phyloP scores from a whole-genome alignment of 1,140 invertebrate genomes.

The Rhagoletis zephyria region DNA sequence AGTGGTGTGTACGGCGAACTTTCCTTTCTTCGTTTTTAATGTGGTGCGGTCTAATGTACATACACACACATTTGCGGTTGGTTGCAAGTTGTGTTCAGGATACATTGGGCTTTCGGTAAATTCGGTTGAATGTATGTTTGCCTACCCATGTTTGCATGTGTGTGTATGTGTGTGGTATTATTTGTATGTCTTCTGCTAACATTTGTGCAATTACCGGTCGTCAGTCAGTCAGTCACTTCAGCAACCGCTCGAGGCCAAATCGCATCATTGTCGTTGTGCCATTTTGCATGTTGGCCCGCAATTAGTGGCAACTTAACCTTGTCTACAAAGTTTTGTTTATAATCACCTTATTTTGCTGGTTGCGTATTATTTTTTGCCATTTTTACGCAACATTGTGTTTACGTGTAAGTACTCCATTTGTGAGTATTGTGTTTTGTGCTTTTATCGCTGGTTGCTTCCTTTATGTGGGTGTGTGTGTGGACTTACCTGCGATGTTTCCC shows the following conservation, averaged over 20 bases:
- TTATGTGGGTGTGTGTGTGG: background rate
- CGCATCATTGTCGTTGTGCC: constrained; percentile 51
- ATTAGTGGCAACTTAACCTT: constrained; percentile 56
- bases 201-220: constrained; percentile 38
- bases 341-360: constrained; percentile 1
- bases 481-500: too few relatives aligned
- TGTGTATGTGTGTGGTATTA: background rate
- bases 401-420: background rate
- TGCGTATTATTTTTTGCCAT: background rate
- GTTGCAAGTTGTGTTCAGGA: background rate
- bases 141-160: background rate
- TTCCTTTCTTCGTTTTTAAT: too few relatives aligned
- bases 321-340: constrained; percentile 25
- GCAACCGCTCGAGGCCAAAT: background rate
- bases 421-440: background rate
- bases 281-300: constrained; percentile 60
- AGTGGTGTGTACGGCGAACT: too few relatives aligned
- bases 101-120: background rate
- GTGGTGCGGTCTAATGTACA: too few relatives aligned
- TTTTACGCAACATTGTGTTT: background rate
- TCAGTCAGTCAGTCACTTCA: constrained; percentile 4
- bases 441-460: background rate
- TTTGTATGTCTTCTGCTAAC: background rate
- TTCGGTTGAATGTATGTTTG: background rate
- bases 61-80: constrained; percentile 3